Conservation (phyloP, 2,888 invertebrate genomes). For the Dryadula phaetusa region DNA sequence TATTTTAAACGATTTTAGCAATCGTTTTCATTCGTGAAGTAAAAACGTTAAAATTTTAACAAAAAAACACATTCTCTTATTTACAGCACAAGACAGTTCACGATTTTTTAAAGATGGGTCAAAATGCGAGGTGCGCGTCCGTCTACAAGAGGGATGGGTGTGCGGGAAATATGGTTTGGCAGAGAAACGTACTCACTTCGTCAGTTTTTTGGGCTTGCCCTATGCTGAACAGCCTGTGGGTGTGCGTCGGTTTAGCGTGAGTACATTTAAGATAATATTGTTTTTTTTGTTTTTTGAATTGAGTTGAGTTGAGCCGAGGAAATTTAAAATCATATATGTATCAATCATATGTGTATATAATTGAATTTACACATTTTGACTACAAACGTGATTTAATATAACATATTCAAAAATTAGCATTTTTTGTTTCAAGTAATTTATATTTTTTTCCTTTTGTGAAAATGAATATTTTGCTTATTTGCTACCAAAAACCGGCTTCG, state of each 20-base stretch:
- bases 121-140: conserved; percentile 51
- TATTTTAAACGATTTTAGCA: too few species aligned
- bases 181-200: conserved; percentile 56
- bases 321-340: too few species aligned
- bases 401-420: too few species aligned
- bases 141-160: conserved; percentile 61
- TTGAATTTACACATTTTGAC: neutral
- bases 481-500: neutral
- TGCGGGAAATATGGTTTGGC: conserved; percentile 59
- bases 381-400: too few species aligned
- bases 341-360: neutral
- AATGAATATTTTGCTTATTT: neutral
- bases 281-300: too few species aligned
- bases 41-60: too few species aligned
- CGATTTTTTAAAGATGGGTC: conserved; percentile 42
- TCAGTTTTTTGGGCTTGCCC: conserved; percentile 75
- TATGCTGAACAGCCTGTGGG: conserved; percentile 73
- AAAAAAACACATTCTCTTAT: neutral
- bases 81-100: conserved; percentile 24
- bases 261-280: too few species aligned
- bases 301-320: too few species aligned
- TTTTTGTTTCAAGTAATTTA: too few species aligned
- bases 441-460: neutral
- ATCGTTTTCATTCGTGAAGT: too few species aligned
- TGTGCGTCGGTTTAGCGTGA: conserved; percentile 64